A percentile compares a stretch with the other conserved stretches of the same genome.
phyloP scores from a whole-genome alignment of 53 echinoderm and acorn worm species.

The Arbacia lixula region DNA sequence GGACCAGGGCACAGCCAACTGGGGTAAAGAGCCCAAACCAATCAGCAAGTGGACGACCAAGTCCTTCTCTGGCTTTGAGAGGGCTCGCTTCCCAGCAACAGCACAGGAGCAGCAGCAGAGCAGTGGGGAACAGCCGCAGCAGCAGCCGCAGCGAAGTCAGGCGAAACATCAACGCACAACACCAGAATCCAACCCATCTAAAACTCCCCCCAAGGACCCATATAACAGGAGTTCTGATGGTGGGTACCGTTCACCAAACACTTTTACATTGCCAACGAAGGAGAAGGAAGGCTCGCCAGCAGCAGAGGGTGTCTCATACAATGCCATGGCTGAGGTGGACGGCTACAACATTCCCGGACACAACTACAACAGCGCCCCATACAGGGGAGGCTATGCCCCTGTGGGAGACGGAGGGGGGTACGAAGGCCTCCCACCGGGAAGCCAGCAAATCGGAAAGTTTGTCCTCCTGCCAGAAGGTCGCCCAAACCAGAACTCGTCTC shows the following conservation, averaged over 20 bases:
- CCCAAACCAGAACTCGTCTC: neutral
- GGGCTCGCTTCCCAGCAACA: neutral
- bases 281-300: constrained; percentile 43
- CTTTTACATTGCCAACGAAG: constrained; percentile 15
- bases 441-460: constrained; percentile 25
- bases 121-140: too few relatives aligned
- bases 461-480: constrained; percentile 18
- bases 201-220: neutral
- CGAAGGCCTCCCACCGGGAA: neutral
- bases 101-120: neutral
- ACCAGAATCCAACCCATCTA: neutral
- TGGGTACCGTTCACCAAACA: neutral
- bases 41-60: constrained; percentile 14
- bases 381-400: constrained; percentile 5
- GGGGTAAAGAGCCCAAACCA: constrained; percentile 1
- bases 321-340: constrained; percentile 46
- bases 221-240: constrained; percentile 2
- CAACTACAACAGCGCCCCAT: neutral
- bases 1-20: neutral
- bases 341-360: constrained; percentile 34
- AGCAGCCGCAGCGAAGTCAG: constrained; percentile 6
- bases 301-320: constrained; percentile 54
- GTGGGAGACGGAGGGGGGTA: constrained; percentile 26
- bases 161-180: neutral
- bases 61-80: neutral